Conservation (phyloP, 2,797 vertebrate species). For the Siniperca obscura region DNA sequence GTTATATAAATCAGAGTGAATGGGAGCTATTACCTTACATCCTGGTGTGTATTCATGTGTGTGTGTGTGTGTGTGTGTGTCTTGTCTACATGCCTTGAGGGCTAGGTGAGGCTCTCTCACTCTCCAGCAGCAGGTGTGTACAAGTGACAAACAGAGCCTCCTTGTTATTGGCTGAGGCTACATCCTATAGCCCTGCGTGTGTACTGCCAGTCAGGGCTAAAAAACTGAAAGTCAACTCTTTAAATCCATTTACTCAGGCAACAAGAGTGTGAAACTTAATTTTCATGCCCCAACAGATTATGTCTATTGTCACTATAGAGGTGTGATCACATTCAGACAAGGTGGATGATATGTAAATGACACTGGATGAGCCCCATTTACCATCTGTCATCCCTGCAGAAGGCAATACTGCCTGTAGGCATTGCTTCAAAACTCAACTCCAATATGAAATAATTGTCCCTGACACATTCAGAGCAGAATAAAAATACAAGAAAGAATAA, state of each 20-base stretch:
- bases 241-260: not conserved
- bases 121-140: conserved; percentile 54
- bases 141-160: conserved; percentile 46
- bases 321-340: conserved; percentile 34
- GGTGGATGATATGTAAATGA: conserved; percentile 30
- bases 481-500: not conserved
- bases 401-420: not conserved
- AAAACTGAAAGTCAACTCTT: conserved; percentile 34
- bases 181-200: conserved; percentile 19
- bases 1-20: not conserved
- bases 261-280: not conserved
- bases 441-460: not conserved
- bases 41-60: conserved; percentile 8
- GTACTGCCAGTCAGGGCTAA: conserved; percentile 15
- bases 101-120: conserved; percentile 55
- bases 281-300: conserved; percentile 3
- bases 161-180: conserved; percentile 44
- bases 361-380: conserved; percentile 16
- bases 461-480: not conserved
- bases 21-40: conserved; percentile 30
- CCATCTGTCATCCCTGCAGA: conserved; percentile 28
- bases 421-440: not conserved
- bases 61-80: conserved; percentile 29
- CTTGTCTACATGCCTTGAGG: conserved; percentile 51
- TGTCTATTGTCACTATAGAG: conserved; percentile 10